These are phyloP conservation scores for Drosophila affinis DNA, from an alignment of 2,888 invertebrate species.

Conservation along the genomic window DNA sequence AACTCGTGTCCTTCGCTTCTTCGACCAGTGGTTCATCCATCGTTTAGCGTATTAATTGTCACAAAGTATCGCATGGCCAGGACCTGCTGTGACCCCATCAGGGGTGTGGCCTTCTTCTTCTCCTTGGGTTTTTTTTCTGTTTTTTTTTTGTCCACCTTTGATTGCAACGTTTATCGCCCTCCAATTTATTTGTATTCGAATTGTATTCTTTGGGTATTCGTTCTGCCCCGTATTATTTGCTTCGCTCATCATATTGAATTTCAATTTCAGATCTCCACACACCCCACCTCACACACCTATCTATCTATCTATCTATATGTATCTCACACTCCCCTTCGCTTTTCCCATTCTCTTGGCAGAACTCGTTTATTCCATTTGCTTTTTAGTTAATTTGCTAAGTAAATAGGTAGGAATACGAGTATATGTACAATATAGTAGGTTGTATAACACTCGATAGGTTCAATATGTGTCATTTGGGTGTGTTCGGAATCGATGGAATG, in stretches of 20 bases:
- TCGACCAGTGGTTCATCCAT: slow-evolving; percentile 45
- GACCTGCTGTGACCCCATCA: slow-evolving; percentile 18
- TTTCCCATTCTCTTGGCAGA: neutral
- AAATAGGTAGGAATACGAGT: slow-evolving; percentile 50
- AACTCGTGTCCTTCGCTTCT: slow-evolving; percentile 31
- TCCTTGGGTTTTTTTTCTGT: neutral
- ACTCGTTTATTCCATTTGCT: slow-evolving; percentile 49
- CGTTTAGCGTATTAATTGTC: slow-evolving; percentile 81
- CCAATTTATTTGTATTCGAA: slow-evolving; percentile 74
- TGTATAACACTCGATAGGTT: slow-evolving; percentile 30
- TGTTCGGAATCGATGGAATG: slow-evolving; percentile 32
- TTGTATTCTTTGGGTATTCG: slow-evolving; percentile 35
- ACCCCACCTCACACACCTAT: neutral
- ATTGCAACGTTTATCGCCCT: slow-evolving; percentile 74
- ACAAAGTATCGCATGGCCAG: slow-evolving; percentile 70
- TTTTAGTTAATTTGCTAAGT: slow-evolving; percentile 78
- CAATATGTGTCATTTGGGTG: slow-evolving; percentile 46
- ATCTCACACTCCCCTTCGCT: too few relatives aligned
- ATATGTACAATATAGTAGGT: neutral
- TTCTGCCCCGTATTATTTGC: slow-evolving; percentile 53
- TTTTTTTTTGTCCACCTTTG: slow-evolving; percentile 55
- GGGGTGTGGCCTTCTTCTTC: slow-evolving; percentile 44
- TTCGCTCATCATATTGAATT: slow-evolving; percentile 69
- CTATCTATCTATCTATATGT: neutral
- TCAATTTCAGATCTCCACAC: slow-evolving; percentile 72